A percentile compares a stretch with the other conserved stretches of the same genome.
Evolutionary conservation across 2,113 vertebrate genomes (phyloP).

Genomic region (Ciconia maguari): DNA sequence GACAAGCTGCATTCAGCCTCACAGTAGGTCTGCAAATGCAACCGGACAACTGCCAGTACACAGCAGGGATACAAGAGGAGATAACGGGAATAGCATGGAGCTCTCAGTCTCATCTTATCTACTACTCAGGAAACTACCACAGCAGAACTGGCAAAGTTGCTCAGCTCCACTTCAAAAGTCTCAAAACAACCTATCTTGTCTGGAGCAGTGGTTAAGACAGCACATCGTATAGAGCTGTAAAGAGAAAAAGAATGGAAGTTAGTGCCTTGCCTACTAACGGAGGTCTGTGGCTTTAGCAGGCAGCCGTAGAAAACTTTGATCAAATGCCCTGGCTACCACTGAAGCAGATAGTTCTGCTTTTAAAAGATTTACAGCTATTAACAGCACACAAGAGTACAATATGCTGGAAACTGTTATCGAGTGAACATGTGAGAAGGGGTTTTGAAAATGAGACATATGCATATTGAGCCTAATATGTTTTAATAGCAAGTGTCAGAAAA

Average conservation of each 20-base stretch:
- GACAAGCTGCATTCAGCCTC: background rate
- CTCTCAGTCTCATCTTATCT: background rate
- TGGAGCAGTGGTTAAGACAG: background rate
- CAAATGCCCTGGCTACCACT: background rate
- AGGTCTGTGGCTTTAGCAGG: background rate
- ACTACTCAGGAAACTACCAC: background rate
- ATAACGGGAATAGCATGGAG: background rate
- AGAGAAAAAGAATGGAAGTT: background rate
- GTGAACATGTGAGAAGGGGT: background rate
- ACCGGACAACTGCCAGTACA: background rate
- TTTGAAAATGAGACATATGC: background rate
- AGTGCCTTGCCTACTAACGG: background rate
- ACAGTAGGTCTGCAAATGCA: background rate
- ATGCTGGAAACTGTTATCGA: background rate
- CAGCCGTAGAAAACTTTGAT: background rate
- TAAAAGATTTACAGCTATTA: constrained; percentile 38
- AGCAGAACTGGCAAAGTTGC: background rate
- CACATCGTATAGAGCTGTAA: background rate
- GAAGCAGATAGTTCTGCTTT: background rate
- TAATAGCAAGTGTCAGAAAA: constrained; percentile 35
- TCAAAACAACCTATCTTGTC: background rate
- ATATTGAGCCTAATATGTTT: background rate
- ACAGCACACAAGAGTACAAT: background rate
- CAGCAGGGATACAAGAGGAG: background rate
- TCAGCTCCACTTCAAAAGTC: background rate